Evolutionary conservation across 2,113 vertebrate species (phyloP).

Genomic region (Silurus glanis): DNA sequence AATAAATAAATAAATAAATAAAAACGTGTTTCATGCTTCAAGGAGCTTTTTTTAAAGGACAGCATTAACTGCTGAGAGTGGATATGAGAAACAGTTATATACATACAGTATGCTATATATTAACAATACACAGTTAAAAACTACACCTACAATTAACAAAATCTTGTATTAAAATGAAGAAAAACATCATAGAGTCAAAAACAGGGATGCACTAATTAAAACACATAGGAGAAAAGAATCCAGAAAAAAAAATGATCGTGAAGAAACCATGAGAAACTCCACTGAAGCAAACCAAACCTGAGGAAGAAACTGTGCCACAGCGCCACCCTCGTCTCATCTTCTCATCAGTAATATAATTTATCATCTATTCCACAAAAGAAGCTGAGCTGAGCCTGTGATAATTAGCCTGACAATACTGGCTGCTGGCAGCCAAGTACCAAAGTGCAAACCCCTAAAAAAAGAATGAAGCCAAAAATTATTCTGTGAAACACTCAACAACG

Average conservation of each 20-base stretch:
- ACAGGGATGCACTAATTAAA: not conserved
- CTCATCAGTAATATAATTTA: slow-evolving; percentile 40
- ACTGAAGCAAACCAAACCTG: not conserved
- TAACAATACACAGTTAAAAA: not conserved
- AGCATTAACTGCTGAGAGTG: not conserved
- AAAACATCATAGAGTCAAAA: not conserved
- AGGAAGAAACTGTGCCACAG: slow-evolving; percentile 2
- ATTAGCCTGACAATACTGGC: slow-evolving; percentile 31
- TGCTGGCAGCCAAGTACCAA: not conserved
- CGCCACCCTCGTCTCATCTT: not conserved
- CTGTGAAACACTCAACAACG: slow-evolving; percentile 4
- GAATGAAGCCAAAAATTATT: not conserved
- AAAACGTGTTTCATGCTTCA: not conserved
- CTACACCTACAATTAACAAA: not conserved
- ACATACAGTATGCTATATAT: not conserved
- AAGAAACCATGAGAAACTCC: slow-evolving; percentile 8
- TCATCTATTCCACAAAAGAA: slow-evolving; percentile 29
- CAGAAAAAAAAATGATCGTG: not conserved
- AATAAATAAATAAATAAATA: too few species aligned
- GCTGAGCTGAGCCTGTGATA: slow-evolving; percentile 18
- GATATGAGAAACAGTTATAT: not conserved
- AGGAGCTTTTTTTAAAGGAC: not conserved
- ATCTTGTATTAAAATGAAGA: not conserved
- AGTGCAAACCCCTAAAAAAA: not conserved
- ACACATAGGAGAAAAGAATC: not conserved